phyloP scores from a whole-genome alignment of 2,113 vertebrate species.

The Todiramphus saurophagus region DNA sequence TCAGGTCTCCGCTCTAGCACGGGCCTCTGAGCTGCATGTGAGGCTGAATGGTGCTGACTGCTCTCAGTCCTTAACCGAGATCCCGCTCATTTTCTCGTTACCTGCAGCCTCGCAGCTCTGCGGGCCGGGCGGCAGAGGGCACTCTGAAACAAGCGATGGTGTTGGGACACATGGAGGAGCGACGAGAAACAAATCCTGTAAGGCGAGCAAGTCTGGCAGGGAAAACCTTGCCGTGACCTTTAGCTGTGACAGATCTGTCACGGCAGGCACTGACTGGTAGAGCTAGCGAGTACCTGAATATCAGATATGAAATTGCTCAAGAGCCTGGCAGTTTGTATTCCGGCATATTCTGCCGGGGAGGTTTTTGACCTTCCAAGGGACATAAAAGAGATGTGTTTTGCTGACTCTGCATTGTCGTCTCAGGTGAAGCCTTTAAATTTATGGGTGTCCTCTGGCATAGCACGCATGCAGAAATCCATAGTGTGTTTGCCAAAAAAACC shows the following conservation, averaged over 20 bases:
- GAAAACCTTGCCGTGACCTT: conserved; percentile 26
- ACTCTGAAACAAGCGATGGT: neutral
- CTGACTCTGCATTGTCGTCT: conserved; percentile 12
- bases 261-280: neutral
- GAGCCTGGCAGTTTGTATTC: neutral
- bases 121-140: conserved; percentile 27
- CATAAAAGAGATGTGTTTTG: neutral
- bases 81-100: fast-evolving
- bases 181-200: neutral
- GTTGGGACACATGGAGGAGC: neutral
- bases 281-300: neutral
- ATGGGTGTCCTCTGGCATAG: neutral
- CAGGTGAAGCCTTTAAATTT: conserved; percentile 18
- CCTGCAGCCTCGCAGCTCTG: neutral
- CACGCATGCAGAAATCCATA: neutral
- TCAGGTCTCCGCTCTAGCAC: neutral
- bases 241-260: conserved; percentile 10
- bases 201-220: neutral
- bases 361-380: conserved; percentile 22
- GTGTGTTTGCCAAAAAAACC: neutral
- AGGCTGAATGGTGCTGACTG: neutral
- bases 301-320: conserved; percentile 17
- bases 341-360: neutral
- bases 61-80: fast-evolving
- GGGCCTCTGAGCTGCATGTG: fast-evolving